These are phyloP conservation scores for Arizona elegans DNA, from an alignment of 2,113 vertebrate genomes.

Conservation along the genomic window DNA sequence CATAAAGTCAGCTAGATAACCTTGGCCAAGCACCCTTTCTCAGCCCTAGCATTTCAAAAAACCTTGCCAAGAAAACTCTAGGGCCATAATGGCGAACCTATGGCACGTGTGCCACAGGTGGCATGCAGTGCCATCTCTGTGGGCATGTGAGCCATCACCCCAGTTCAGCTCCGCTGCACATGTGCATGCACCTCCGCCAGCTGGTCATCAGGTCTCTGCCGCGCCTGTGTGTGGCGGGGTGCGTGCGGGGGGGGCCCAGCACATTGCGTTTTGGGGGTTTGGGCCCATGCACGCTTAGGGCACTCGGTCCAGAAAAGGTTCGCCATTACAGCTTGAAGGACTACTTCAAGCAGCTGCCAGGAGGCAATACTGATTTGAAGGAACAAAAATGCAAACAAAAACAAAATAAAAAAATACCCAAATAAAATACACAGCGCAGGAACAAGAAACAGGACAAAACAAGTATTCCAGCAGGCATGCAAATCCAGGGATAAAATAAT, in stretches of 20 bases:
- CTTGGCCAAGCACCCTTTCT: neutral
- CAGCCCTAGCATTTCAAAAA: neutral
- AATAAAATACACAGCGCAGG: neutral
- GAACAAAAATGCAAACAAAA: neutral
- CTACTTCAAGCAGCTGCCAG: neutral
- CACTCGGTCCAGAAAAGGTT: too few species aligned
- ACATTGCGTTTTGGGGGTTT: too few species aligned
- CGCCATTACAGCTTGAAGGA: neutral
- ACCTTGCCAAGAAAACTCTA: neutral
- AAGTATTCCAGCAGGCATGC: neutral
- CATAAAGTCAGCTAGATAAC: neutral
- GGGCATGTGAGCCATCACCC: too few species aligned
- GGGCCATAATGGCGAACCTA: neutral
- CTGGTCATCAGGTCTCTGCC: too few species aligned
- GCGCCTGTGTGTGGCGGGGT: too few species aligned
- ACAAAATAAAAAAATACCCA: neutral
- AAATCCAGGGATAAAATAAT: neutral
- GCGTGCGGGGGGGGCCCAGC: too few species aligned
- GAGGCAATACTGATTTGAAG: neutral
- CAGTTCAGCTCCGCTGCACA: too few species aligned
- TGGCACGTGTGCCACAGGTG: too few species aligned
- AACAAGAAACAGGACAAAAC: neutral
- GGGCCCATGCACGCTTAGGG: too few species aligned
- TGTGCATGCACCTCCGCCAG: too few species aligned
- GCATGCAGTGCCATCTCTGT: too few species aligned